Evolutionary conservation across 2,888 invertebrate genomes (phyloP), one percentile per base, ranked within the genome.

Genomic region (Cristatella mucedo): DNA sequence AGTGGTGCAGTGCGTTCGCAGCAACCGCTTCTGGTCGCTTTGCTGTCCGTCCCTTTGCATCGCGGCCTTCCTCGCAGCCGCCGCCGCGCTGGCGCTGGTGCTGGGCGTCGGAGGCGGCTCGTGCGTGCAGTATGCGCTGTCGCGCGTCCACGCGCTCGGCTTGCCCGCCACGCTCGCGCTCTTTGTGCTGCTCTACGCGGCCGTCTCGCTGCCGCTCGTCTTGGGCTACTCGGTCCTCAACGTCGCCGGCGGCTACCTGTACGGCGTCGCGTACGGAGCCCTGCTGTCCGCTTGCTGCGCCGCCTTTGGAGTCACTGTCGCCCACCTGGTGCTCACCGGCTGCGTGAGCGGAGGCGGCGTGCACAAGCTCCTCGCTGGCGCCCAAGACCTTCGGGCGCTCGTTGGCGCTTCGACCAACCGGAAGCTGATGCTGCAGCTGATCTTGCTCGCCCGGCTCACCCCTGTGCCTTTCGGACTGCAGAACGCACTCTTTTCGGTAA

Each of bases 391-490:
- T 67, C 82, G 80, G 63, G 80, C 86, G 41, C 81, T 86, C 37
- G 74, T 82, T 45, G n/a, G n/a, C n/a, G n/a, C n/a, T n/a, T n/a
- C n/a, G n/a, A n/a, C n/a, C n/a, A n/a, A n/a, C n/a, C n/a, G n/a
- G n/a, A n/a, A n/a, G n/a, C n/a, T n/a, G n/a, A n/a, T n/a, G n/a
- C n/a, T n/a, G n/a, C n/a, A n/a, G n/a, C n/a, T n/a, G n/a, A n/a
- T n/a, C n/a, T n/a, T n/a, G n/a, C 79, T 84, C 55, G 78, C 85
- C 41, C 75, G 86, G 59, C 73, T 86, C 48, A 85, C 85, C 36
- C 86, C 86, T 15, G 81, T 87, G 56, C 86, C 86, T 16, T 86
- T 86, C 71, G 86, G 86, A 30, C 68, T 86, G 48, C 86, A 86
- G 66, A 87, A 86, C 68, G 81, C 82, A 32, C 79, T 86, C 56